Evolutionary conservation across 1,140 invertebrate genomes (phyloP).

Genomic region (Drosophila truncata): DNA sequence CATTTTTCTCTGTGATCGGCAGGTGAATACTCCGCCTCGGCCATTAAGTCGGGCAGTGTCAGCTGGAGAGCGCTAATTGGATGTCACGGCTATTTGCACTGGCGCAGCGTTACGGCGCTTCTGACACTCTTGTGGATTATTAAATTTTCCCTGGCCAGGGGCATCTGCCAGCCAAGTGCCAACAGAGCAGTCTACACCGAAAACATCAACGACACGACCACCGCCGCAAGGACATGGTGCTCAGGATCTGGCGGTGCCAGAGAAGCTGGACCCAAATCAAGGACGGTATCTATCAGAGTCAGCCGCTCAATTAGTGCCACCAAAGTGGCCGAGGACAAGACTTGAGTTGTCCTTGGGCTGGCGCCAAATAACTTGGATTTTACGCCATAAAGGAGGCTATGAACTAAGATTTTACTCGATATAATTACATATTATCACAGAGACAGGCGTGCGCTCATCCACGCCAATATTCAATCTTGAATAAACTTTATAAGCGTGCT

Average conservation of each 20-base stretch:
- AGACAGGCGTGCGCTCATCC: conserved; percentile 9
- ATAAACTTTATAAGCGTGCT: conserved; percentile 1
- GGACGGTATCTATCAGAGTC: conserved; percentile 19
- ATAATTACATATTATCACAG: conserved; percentile 23
- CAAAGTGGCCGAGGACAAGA: conserved; percentile 77
- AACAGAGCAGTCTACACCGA: conserved; percentile 2
- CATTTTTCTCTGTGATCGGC: conserved; percentile 40
- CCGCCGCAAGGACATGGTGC: conserved; percentile 21
- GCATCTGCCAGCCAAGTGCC: conserved; percentile 53
- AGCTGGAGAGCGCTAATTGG: conserved; percentile 78
- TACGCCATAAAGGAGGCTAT: conserved; percentile 24
- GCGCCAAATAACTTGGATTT: conserved; percentile 14
- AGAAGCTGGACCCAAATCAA: conserved; percentile 28
- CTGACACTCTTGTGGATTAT: conserved; percentile 82
- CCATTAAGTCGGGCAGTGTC: conserved; percentile 79
- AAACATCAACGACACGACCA: background rate
- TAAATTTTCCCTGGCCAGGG: conserved; percentile 64
- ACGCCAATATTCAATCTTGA: conserved; percentile 9
- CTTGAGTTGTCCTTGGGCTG: conserved; percentile 48
- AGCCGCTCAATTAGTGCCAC: conserved; percentile 77
- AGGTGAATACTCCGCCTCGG: conserved; percentile 85
- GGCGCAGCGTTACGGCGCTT: conserved; percentile 71
- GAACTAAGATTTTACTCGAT: conserved; percentile 40
- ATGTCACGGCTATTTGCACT: conserved; percentile 74
- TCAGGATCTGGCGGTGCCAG: conserved; percentile 6